These are phyloP conservation scores for Porites evermanni DNA, from an alignment of 92 coral and sea anemone genomes.

Conservation along the genomic window DNA sequence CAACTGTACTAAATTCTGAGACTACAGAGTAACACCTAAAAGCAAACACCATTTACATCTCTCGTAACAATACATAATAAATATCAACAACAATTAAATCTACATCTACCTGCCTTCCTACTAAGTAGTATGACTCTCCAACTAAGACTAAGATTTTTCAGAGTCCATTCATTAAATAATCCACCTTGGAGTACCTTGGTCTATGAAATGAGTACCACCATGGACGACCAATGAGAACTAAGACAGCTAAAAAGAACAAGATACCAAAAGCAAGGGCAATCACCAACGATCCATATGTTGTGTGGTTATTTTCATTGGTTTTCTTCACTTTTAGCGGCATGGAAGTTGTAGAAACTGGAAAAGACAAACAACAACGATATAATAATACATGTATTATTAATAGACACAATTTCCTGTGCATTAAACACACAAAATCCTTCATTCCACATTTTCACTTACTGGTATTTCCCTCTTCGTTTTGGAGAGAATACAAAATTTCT, in stretches of 20 bases:
- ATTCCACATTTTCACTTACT: no score
- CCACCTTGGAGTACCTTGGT: slow-evolving; percentile 91
- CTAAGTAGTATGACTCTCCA: neutral
- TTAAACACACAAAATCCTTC: no score
- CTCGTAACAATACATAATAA: neutral
- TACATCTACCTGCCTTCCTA: neutral
- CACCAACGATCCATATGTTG: slow-evolving; percentile 74
- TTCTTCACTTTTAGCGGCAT: slow-evolving; percentile 14
- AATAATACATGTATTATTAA: neutral
- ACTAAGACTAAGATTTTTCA: slow-evolving; percentile 15
- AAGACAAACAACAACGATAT: neutral
- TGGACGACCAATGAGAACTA: slow-evolving; percentile 83
- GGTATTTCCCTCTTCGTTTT: no score
- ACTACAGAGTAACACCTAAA: neutral
- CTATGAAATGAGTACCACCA: slow-evolving; percentile 88
- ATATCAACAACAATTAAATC: neutral
- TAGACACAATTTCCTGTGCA: neutral
- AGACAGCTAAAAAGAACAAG: slow-evolving; percentile 78
- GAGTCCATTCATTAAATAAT: slow-evolving; percentile 90
- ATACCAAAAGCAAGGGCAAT: slow-evolving; percentile 88
- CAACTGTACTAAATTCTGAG: no score
- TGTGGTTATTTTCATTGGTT: slow-evolving; percentile 59
- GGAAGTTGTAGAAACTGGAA: slow-evolving; percentile 20
- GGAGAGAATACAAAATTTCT: no score
- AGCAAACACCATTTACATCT: neutral